These are phyloP conservation scores for Gymnoscelis rufifasciata DNA, from an alignment of 2,888 invertebrate genomes.

Conservation along the genomic window DNA sequence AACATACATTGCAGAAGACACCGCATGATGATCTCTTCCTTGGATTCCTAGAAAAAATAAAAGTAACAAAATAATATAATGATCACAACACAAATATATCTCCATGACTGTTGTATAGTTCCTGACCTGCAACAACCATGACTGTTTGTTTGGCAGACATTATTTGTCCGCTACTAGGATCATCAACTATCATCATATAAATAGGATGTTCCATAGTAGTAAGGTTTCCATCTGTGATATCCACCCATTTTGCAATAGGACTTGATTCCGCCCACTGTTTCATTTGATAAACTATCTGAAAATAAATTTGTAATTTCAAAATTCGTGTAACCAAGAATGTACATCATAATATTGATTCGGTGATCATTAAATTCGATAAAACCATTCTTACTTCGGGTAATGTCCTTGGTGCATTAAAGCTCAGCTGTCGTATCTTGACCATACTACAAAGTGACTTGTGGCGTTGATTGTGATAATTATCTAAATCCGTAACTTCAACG, in stretches of 20 bases:
- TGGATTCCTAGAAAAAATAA: conserved; percentile 51
- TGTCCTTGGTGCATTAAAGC: conserved; percentile 57
- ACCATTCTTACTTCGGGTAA: conserved; percentile 54
- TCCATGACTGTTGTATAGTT: no score
- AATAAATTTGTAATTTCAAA: not conserved
- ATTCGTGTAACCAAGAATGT: no score
- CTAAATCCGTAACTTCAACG: no score
- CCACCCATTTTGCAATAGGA: conserved; percentile 60
- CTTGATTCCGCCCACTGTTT: conserved; percentile 63
- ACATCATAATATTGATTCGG: no score
- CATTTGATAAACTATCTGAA: conserved; percentile 57
- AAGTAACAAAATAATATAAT: no score
- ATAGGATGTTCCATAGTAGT: conserved; percentile 71
- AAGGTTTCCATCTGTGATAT: conserved; percentile 61
- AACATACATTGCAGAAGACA: conserved; percentile 64
- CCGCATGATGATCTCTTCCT: conserved; percentile 69
- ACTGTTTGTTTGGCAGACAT: conserved; percentile 64
- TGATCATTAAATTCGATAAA: no score
- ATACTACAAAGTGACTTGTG: conserved; percentile 46
- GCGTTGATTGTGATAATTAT: conserved; percentile 8
- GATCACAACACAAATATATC: no score
- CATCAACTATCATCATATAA: conserved; percentile 67
- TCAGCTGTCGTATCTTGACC: conserved; percentile 47
- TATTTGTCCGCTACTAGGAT: conserved; percentile 67
- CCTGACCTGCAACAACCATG: conserved; percentile 62